These are phyloP conservation scores for Glossophaga mutica DNA, from an alignment of 2,797 vertebrate species.

Conservation along the genomic window DNA sequence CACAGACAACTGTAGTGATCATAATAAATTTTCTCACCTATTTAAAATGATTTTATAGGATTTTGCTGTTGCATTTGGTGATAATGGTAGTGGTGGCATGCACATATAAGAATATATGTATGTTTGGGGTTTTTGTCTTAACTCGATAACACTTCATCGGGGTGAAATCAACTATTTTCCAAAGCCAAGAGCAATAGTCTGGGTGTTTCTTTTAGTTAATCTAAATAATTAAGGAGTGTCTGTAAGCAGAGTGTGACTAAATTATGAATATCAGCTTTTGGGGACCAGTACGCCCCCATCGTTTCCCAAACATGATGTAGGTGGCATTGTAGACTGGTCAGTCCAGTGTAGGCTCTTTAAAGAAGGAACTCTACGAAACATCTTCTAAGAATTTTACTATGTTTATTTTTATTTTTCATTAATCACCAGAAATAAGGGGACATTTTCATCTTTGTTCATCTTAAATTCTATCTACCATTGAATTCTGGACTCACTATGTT, in stretches of 20 bases:
- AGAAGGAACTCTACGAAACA: background rate
- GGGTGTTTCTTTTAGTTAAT: background rate
- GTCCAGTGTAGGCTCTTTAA: background rate
- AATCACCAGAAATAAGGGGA: background rate
- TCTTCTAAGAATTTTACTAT: background rate
- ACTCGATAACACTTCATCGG: background rate
- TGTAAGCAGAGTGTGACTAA: background rate
- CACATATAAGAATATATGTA: background rate
- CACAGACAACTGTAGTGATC: background rate
- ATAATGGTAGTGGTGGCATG: background rate
- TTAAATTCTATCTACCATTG: background rate
- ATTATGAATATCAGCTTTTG: background rate
- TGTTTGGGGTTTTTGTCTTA: background rate
- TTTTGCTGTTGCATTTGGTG: background rate
- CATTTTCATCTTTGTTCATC: background rate
- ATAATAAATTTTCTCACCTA: background rate
- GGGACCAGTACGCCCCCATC: accelerated
- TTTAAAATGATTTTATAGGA: background rate
- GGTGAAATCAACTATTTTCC: background rate
- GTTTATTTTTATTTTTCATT: background rate
- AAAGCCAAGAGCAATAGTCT: background rate
- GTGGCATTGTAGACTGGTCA: background rate
- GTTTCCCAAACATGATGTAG: background rate
- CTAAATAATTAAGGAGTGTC: background rate
- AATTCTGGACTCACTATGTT: background rate